phyloP scores from a whole-genome alignment of 2,113 vertebrate species.

The Crotalus horridus region DNA sequence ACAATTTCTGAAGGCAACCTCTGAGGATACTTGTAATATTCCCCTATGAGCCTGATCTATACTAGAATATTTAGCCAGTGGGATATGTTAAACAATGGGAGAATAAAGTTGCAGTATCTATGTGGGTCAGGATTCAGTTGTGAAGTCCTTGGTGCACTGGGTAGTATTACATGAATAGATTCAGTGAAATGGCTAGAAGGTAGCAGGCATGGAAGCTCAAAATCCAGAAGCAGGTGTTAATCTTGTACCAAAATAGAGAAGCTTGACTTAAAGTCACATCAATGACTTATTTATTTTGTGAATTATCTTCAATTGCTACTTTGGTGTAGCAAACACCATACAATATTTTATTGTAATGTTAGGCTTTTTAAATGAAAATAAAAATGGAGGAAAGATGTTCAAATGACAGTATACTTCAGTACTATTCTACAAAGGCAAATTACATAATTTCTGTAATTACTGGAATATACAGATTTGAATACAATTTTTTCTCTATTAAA shows the following conservation, averaged over 20 bases:
- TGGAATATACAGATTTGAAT: not conserved
- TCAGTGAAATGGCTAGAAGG: not conserved
- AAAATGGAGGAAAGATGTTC: not conserved
- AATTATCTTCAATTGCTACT: not conserved
- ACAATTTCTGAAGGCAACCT: too few relatives aligned
- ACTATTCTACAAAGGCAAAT: not conserved
- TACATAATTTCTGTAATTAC: not conserved
- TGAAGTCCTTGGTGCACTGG: not conserved
- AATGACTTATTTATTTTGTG: not conserved
- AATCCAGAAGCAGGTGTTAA: not conserved
- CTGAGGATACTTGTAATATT: not conserved
- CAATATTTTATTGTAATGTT: not conserved
- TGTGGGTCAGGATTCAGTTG: not conserved
- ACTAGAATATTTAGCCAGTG: not conserved
- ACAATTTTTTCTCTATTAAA: not conserved
- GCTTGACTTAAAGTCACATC: not conserved
- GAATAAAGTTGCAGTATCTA: not conserved
- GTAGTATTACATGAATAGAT: not conserved
- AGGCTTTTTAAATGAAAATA: not conserved
- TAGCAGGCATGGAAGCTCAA: not conserved
- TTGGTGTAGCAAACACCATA: not conserved
- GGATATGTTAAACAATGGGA: not conserved
- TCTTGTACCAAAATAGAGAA: not conserved
- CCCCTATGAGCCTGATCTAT: not conserved
- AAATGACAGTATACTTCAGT: not conserved